These are phyloP conservation scores for Amaurobius ferox DNA, from an alignment of 2,888 invertebrate species.

Conservation along the genomic window DNA sequence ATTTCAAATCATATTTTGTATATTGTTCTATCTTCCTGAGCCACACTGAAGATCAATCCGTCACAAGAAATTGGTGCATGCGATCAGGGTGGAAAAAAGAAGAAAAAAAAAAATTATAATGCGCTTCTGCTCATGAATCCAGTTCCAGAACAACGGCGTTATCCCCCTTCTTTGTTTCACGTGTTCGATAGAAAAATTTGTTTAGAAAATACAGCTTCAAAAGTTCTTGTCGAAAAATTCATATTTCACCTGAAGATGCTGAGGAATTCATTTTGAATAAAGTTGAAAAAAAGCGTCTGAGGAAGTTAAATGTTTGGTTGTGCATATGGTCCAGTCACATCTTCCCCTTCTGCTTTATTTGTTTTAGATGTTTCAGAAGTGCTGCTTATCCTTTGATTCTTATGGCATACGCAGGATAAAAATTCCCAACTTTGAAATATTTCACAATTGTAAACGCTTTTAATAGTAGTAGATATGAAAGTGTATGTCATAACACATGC, in stretches of 20 bases:
- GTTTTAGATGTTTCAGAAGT: neutral
- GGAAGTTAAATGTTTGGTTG: neutral
- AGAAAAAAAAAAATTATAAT: neutral
- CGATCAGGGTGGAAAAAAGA: neutral
- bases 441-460: no score
- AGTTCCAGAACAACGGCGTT: neutral
- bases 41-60: neutral
- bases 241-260: neutral
- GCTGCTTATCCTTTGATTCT: no score
- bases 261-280: conserved; percentile 38
- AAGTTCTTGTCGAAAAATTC: neutral
- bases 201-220: neutral
- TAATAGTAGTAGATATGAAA: no score
- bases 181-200: neutral
- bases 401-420: no score
- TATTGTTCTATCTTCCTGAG: neutral
- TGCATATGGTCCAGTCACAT: neutral
- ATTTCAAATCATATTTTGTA: no score
- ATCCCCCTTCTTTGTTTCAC: neutral
- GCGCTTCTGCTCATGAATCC: neutral
- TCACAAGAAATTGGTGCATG: neutral
- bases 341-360: neutral
- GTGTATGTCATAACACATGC: no score
- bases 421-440: no score
- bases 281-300: neutral